phyloP scores from a whole-genome alignment of 92 coral and sea anemone species.

The Porites cylindrica region DNA sequence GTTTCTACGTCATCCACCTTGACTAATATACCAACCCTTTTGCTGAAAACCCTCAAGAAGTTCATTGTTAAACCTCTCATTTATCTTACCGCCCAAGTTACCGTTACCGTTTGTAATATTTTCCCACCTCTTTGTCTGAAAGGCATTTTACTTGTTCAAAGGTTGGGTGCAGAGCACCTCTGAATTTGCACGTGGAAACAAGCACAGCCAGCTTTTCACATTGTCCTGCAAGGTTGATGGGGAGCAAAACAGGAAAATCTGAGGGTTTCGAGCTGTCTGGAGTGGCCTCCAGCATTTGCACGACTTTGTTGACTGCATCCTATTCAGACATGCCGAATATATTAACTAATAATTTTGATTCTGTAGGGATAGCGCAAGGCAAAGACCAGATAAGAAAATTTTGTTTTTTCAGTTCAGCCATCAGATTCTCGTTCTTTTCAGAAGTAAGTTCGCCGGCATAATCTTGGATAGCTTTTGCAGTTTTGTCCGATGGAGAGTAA shows the following conservation, averaged over 20 bases:
- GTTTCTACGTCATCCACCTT: too few relatives aligned
- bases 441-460: slow-evolving; percentile 33
- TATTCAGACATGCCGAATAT: neutral
- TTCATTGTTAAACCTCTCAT: neutral
- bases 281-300: neutral
- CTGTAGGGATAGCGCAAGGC: too few relatives aligned
- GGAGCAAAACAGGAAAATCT: neutral
- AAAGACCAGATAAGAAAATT: too few relatives aligned
- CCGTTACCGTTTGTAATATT: slow-evolving; percentile 25
- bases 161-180: slow-evolving; percentile 24
- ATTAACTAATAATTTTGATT: too few relatives aligned
- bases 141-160: slow-evolving; percentile 29
- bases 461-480: slow-evolving; percentile 12
- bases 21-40: too few relatives aligned
- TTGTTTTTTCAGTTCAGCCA: neutral
- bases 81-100: slow-evolving; percentile 3
- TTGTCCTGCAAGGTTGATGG: neutral
- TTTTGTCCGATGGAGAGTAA: neutral
- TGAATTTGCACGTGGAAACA: neutral
- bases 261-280: too few relatives aligned
- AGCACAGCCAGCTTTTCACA: slow-evolving; percentile 34
- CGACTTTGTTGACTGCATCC: neutral
- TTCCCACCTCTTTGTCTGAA: slow-evolving; percentile 9
- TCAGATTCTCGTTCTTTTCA: slow-evolving; percentile 1
- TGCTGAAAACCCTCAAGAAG: too few relatives aligned